These are phyloP conservation scores for Dunckerocampus dactyliophorus DNA, from an alignment of 2,113 vertebrate genomes.

Conservation along the genomic window DNA sequence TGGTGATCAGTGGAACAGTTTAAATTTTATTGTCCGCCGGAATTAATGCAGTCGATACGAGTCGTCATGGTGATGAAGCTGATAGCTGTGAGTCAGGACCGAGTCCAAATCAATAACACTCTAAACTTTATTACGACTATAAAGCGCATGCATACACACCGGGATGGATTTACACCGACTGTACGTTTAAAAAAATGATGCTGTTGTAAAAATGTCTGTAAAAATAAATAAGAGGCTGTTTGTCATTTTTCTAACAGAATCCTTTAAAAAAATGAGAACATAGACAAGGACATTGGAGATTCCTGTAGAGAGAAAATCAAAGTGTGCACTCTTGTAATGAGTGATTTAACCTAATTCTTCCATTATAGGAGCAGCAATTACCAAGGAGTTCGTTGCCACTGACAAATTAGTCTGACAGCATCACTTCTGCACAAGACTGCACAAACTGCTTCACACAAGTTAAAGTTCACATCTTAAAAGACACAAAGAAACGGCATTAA, in stretches of 20 bases:
- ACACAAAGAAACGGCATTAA: neutral
- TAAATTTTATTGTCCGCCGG: constrained; percentile 44
- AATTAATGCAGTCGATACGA: constrained; percentile 37
- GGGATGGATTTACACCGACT: constrained; percentile 9
- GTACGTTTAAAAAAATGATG: neutral
- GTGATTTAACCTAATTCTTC: neutral
- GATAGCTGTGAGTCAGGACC: constrained; percentile 38
- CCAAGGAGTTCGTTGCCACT: neutral
- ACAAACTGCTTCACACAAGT: neutral
- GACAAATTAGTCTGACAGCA: neutral
- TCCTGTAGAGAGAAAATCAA: too few relatives aligned
- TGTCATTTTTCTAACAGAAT: neutral
- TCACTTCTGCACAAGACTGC: neutral
- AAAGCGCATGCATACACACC: constrained; percentile 32
- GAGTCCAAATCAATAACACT: constrained; percentile 46
- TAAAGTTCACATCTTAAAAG: neutral
- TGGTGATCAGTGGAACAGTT: constrained; percentile 49
- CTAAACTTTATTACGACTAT: constrained; percentile 40
- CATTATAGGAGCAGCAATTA: neutral
- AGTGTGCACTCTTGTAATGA: neutral
- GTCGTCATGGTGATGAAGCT: constrained; percentile 32
- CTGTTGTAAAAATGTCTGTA: constrained; percentile 3
- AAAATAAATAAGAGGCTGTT: neutral
- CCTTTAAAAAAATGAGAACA: neutral
- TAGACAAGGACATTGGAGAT: neutral